A percentile compares a stretch with the other conserved stretches of the same genome.
phyloP scores from a whole-genome alignment of 2,888 invertebrate species.

The Hypomecis punctinalis region DNA sequence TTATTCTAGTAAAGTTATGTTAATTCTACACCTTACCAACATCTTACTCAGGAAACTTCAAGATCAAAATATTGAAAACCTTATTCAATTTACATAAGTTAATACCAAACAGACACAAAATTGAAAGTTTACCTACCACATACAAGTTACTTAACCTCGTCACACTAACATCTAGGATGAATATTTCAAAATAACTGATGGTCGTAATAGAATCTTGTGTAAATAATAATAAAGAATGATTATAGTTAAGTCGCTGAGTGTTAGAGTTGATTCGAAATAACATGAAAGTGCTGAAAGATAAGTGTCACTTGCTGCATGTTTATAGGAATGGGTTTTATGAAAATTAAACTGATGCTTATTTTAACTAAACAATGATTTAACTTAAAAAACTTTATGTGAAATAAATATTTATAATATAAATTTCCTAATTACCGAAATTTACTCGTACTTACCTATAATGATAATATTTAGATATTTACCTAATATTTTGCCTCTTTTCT shows the following conservation, averaged over 20 bases:
- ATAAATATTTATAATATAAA: too few relatives aligned
- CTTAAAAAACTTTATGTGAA: too few relatives aligned
- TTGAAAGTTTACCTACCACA: constrained; percentile 34
- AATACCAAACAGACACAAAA: constrained; percentile 19
- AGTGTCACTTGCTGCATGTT: constrained; percentile 14
- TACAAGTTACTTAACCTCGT: constrained; percentile 15
- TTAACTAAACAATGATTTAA: too few relatives aligned
- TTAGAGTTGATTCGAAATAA: constrained; percentile 3
- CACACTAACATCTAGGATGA: constrained; percentile 16
- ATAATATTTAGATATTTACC: too few relatives aligned
- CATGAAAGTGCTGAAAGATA: constrained; percentile 9
- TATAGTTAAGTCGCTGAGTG: constrained; percentile 41
- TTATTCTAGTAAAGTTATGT: background rate
- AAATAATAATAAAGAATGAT: constrained; percentile 49
- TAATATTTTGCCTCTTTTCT: too few relatives aligned
- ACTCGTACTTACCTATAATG: too few relatives aligned
- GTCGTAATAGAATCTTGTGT: constrained; percentile 44
- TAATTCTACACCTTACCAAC: background rate
- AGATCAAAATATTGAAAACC: constrained; percentile 6
- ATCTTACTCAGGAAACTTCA: background rate
- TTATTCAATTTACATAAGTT: constrained; percentile 25
- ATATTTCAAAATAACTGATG: constrained; percentile 34
- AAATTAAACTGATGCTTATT: too few relatives aligned
- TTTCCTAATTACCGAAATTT: too few relatives aligned
- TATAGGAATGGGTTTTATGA: background rate